Conservation (phyloP, 2,113 vertebrate species). For the Dromas ardeola region DNA sequence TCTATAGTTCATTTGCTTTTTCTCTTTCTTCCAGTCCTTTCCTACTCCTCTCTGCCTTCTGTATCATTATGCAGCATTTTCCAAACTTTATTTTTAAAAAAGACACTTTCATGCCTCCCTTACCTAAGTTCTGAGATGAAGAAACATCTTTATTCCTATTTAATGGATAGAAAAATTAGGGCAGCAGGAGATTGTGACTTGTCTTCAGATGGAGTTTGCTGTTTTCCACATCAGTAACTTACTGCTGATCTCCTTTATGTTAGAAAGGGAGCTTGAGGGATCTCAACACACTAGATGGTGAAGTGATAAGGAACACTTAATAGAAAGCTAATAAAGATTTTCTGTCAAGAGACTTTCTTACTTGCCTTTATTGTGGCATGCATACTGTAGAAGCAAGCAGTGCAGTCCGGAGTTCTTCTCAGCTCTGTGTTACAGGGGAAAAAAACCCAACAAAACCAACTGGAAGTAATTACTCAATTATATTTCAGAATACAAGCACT, state of each 20-base stretch:
- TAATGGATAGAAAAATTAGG: not conserved
- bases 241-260: not conserved
- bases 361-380: not conserved
- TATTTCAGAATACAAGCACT: not conserved
- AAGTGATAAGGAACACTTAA: constrained; percentile 1
- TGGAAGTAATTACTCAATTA: not conserved
- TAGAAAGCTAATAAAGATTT: constrained; percentile 39
- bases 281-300: not conserved
- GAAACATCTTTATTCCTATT: not conserved
- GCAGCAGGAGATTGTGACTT: not conserved
- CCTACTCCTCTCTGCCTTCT: not conserved
- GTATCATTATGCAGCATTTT: not conserved
- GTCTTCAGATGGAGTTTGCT: not conserved
- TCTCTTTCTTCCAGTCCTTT: not conserved
- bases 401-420: accelerated
- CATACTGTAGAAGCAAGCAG: not conserved
- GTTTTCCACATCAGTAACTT: not conserved
- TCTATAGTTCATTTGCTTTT: not conserved
- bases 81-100: not conserved
- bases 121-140: not conserved
- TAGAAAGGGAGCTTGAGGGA: not conserved
- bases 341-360: not conserved
- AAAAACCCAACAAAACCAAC: not conserved
- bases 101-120: not conserved
- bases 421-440: not conserved